Percentiles rank a stretch among this genome's conserved stretches.
phyloP scores from a whole-genome alignment of 2,888 invertebrate species.

The Pegoplata infirma region DNA sequence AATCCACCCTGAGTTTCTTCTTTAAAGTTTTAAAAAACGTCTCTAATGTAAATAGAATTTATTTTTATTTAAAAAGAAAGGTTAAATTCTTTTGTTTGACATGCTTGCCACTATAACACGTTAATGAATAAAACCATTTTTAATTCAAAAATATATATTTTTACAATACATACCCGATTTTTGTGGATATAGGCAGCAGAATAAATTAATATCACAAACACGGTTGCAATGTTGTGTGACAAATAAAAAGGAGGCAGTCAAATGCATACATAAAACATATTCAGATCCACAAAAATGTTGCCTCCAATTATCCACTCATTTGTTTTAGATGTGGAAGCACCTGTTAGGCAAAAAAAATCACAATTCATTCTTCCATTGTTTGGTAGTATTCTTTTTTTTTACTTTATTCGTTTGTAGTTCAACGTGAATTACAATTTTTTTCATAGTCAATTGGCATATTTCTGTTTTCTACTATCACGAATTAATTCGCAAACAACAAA shows the following conservation, averaged over 20 bases:
- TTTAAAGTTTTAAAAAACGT: too few species aligned
- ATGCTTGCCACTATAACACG: too few species aligned
- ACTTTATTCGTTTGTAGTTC: constrained; percentile 11
- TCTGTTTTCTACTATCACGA: constrained; percentile 19
- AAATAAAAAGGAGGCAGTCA: too few species aligned
- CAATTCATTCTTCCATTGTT: background rate
- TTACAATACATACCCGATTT: too few species aligned
- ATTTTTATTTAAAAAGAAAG: too few species aligned
- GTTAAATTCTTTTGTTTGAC: too few species aligned
- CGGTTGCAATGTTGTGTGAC: too few species aligned
- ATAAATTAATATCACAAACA: background rate
- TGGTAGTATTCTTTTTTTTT: constrained; percentile 6
- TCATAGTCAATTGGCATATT: constrained; percentile 22
- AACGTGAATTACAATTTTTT: constrained; percentile 17
- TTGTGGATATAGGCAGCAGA: too few species aligned
- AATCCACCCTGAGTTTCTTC: too few species aligned
- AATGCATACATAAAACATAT: background rate
- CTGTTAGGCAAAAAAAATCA: constrained; percentile 1
- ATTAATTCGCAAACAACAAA: constrained; percentile 31
- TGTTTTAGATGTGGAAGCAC: constrained; percentile 3
- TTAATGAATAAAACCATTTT: too few species aligned
- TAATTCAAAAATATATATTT: too few species aligned
- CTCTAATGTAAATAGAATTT: too few species aligned
- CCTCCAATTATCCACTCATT: constrained; percentile 19
- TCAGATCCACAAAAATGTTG: constrained; percentile 4